Conservation (phyloP, 2,797 vertebrate species). For the Oreochromis grahami region DNA sequence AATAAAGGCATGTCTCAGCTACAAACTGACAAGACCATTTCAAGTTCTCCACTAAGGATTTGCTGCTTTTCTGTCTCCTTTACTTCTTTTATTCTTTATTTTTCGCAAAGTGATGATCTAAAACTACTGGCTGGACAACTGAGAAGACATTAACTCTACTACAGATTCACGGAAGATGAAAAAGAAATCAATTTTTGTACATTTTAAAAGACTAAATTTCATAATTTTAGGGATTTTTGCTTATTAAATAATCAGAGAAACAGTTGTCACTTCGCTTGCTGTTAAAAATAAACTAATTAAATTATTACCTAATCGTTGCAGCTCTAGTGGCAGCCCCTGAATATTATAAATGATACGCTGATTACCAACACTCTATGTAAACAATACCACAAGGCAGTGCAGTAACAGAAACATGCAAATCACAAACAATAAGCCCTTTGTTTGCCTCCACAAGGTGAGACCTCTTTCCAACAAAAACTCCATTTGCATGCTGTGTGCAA, state of each 20-base stretch:
- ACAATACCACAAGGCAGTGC: background rate
- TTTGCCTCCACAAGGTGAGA: conserved; percentile 28
- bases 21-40: background rate
- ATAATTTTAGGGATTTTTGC: background rate
- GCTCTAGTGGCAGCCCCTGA: background rate
- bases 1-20: background rate
- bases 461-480: conserved; percentile 15
- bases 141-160: background rate
- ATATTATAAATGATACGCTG: background rate
- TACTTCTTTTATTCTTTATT: fast-evolving
- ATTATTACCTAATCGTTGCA: background rate
- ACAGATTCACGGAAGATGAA: background rate
- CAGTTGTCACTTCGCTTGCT: background rate
- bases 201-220: background rate
- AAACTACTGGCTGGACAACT: background rate
- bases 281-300: background rate
- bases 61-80: background rate
- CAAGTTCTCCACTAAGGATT: background rate
- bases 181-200: fast-evolving
- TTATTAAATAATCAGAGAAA: background rate
- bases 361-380: background rate
- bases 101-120: background rate
- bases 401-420: conserved; percentile 1
- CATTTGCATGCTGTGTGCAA: conserved; percentile 43
- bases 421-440: background rate